phyloP scores from a whole-genome alignment of 2,888 invertebrate genomes.

The Cybosia mesomella region DNA sequence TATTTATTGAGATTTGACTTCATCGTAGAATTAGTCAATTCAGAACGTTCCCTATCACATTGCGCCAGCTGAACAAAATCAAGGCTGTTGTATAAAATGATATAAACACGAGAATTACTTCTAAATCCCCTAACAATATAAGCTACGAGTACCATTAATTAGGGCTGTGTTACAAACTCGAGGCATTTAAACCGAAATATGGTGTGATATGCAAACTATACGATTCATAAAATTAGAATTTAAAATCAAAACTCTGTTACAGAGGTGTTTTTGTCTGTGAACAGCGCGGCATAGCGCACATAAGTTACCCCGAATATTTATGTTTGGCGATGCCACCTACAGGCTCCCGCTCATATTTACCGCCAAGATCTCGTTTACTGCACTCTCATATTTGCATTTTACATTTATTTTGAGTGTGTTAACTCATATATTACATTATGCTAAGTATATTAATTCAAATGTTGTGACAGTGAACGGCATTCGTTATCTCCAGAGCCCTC shows the following conservation, averaged over 20 bases:
- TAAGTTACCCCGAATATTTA: slow-evolving; percentile 79
- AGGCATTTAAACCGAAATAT: slow-evolving; percentile 58
- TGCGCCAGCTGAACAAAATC: neutral
- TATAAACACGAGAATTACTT: neutral
- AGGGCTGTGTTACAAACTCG: neutral
- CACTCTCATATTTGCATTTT: slow-evolving; percentile 70
- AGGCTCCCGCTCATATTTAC: slow-evolving; percentile 73
- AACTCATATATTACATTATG: slow-evolving; percentile 18
- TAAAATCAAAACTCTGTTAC: slow-evolving; percentile 81
- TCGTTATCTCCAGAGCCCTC: neutral
- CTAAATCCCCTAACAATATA: neutral
- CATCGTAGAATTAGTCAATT: neutral
- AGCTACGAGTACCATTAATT: slow-evolving; percentile 2
- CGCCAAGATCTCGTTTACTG: slow-evolving; percentile 71
- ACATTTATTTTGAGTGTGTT: slow-evolving; percentile 65
- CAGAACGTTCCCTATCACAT: neutral
- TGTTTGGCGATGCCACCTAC: slow-evolving; percentile 74
- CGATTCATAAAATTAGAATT: slow-evolving; percentile 84
- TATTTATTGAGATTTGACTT: neutral
- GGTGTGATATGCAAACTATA: slow-evolving; percentile 78
- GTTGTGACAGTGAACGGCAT: slow-evolving; percentile 6
- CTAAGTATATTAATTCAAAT: slow-evolving; percentile 27
- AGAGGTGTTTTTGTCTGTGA: slow-evolving; percentile 78
- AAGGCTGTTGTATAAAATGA: neutral
- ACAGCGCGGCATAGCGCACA: slow-evolving; percentile 68